Conservation (phyloP, 2,888 invertebrate species). For the Gibbula magus region DNA sequence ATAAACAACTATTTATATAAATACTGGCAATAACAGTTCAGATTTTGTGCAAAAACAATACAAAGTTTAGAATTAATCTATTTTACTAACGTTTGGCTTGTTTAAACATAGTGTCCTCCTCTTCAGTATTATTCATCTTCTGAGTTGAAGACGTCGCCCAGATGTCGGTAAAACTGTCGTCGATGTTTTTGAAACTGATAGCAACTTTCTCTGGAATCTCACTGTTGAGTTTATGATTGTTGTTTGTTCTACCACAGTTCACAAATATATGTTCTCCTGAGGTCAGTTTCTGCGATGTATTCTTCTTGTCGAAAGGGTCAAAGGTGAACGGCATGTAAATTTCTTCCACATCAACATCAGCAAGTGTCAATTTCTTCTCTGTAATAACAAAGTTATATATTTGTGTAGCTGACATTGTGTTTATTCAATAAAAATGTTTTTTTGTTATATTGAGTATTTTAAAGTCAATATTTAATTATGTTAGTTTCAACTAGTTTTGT, state of each 20-base stretch:
- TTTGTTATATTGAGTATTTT: too few relatives aligned
- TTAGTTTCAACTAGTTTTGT: too few relatives aligned
- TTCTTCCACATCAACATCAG: conserved; percentile 53
- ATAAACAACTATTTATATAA: too few relatives aligned
- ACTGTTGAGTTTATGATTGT: conserved; percentile 46
- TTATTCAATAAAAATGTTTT: not conserved
- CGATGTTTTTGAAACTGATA: conserved; percentile 47
- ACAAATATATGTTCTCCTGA: conserved; percentile 52
- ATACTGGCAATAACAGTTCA: too few relatives aligned
- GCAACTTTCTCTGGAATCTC: conserved; percentile 25
- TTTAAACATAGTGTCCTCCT: conserved; percentile 58
- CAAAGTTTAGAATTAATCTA: too few relatives aligned
- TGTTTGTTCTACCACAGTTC: conserved; percentile 49
- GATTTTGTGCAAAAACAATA: too few relatives aligned
- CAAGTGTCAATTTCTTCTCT: conserved; percentile 50
- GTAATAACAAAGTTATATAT: conserved; percentile 28
- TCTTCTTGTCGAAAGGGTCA: conserved; percentile 39
- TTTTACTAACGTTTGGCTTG: conserved; percentile 8
- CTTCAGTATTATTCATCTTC: conserved; percentile 21
- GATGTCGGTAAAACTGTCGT: conserved; percentile 58
- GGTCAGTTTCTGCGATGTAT: conserved; percentile 13
- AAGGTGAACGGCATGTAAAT: conserved; percentile 40
- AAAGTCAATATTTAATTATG: too few relatives aligned
- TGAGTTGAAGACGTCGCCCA: conserved; percentile 42
- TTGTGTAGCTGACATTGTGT: not conserved